Conservation (phyloP, 2,113 vertebrate genomes). For the Gasterosteus aculeatus region DNA sequence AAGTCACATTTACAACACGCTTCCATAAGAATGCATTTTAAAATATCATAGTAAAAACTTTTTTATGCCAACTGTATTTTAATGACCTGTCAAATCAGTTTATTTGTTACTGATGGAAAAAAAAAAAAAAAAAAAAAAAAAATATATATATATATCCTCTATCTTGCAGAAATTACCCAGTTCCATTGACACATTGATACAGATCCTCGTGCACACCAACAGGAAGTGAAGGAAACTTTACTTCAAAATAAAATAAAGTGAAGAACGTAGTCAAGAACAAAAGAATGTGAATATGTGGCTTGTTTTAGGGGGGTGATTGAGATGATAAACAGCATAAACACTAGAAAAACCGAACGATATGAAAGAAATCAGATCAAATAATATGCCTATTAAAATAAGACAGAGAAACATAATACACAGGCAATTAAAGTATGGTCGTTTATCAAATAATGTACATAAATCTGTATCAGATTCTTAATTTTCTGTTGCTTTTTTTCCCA, state of each 20-base stretch:
- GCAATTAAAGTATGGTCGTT: background rate
- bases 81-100: background rate
- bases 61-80: background rate
- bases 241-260: slow-evolving; percentile 36
- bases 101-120: background rate
- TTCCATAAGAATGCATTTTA: background rate
- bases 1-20: background rate
- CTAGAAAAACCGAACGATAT: background rate
- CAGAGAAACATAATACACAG: background rate
- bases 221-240: background rate
- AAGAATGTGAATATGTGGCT: background rate
- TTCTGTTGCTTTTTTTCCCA: background rate
- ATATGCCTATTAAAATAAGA: background rate
- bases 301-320: too few relatives aligned
- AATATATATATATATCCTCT: too few relatives aligned
- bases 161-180: background rate
- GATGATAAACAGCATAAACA: background rate
- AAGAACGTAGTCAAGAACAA: background rate
- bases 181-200: background rate
- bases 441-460: background rate
- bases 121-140: too few relatives aligned
- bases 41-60: background rate
- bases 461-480: background rate
- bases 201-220: slow-evolving; percentile 7
- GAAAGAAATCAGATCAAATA: background rate